Base-by-base conservation (phyloP, 2,797 vertebrate species). In the Danio choprae region DNA sequence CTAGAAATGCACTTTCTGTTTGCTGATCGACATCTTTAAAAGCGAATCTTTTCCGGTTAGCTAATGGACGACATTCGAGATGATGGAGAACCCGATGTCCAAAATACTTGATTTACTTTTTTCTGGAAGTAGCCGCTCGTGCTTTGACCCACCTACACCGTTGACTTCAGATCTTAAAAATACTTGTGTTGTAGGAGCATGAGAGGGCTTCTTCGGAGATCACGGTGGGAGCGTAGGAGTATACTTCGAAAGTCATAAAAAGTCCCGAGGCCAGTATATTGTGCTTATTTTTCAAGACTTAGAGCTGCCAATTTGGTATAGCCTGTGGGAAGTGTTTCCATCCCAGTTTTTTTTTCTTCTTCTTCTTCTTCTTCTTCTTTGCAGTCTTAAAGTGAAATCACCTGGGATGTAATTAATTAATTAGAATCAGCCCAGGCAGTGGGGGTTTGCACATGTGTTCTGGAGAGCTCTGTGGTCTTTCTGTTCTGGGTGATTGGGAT, bases 321-420 rank as follows among this genome's bases (percentile, higher is more conserved):
- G 90, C 91, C 91, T 88, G 65, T 88, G 89, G 92, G 90, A 90
- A 85, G 55, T 74, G 70, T 76, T 85, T 84, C 83, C 72, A 64
- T 83, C 78, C 88, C 79, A n/a, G n/a, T n/a, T n/a, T n/a, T n/a
- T n/a, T n/a, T n/a, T 89, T 89, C 91, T 46, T 46, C 44, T 46
- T 7, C 44, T 91, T 89, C 74, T 89, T 89, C 91, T 46, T 46
- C 44, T 46, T 7, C 44, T 91, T 89, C 74, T 91, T 89, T 74
- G 83, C 84, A 79, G 87, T 92, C 88, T 89, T 86, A 89, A 93
- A 92, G 84, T 92, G 86, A 91, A 93, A 91, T 94, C 93, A 94
- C 90, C 89, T 93, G 93, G 92, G 93, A 94, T 91, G 88, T 89
- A 89, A 94, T 95, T 94, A 92, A 94, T 95, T 93, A 92, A 94